Evolutionary conservation across 2,888 invertebrate species (phyloP).

Genomic region (Zaprionus bogoriensis): DNA sequence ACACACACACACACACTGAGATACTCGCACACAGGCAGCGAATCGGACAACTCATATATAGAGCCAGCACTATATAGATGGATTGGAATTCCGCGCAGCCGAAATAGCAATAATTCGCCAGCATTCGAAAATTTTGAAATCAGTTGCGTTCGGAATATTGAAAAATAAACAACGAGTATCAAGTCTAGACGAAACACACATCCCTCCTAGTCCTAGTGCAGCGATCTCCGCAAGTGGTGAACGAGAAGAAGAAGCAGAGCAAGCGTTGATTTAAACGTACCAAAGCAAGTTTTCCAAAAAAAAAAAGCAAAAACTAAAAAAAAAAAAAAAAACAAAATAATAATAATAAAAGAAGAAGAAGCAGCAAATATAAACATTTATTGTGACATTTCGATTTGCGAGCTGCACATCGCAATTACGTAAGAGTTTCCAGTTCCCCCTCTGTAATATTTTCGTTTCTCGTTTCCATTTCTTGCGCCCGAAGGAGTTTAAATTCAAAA

Average conservation of each 20-base stretch:
- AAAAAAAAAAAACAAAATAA: slow-evolving; percentile 14
- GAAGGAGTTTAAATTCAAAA: slow-evolving; percentile 74
- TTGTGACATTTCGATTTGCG: slow-evolving; percentile 25
- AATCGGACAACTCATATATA: slow-evolving; percentile 32
- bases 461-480: slow-evolving; percentile 45
- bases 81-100: slow-evolving; percentile 75
- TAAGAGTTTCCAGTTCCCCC: slow-evolving; percentile 58
- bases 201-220: slow-evolving; percentile 73
- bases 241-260: slow-evolving; percentile 52
- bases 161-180: slow-evolving; percentile 82
- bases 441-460: slow-evolving; percentile 49
- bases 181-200: slow-evolving; percentile 65
- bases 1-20: slow-evolving; percentile 36
- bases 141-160: slow-evolving; percentile 84
- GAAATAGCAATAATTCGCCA: slow-evolving; percentile 79
- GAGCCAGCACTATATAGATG: slow-evolving; percentile 61
- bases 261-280: slow-evolving; percentile 68
- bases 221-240: slow-evolving; percentile 76
- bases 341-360: slow-evolving; percentile 12
- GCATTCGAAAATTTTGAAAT: slow-evolving; percentile 78
- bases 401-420: slow-evolving; percentile 41
- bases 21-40: slow-evolving; percentile 1
- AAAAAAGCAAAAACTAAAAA: slow-evolving; percentile 20
- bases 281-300: slow-evolving; percentile 70
- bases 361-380: slow-evolving; percentile 18